Conservation (phyloP, 2,888 invertebrate species). For the Plusia festucae region DNA sequence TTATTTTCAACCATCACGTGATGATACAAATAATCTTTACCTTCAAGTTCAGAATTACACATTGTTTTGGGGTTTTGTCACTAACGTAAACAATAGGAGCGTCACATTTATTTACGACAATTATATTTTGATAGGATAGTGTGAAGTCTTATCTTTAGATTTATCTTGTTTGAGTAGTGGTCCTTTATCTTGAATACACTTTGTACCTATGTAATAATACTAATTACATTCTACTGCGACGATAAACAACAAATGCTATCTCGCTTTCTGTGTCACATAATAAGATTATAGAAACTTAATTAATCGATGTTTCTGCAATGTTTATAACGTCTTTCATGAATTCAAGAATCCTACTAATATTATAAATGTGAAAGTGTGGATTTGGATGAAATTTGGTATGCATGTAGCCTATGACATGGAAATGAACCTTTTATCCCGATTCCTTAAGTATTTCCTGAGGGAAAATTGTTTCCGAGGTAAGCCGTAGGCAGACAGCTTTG, state of each 20-base stretch:
- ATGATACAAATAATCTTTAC: conserved; percentile 19
- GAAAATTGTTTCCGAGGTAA: too few species aligned
- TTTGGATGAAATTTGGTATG: too few species aligned
- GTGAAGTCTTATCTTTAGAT: conserved; percentile 31
- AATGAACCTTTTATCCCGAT: too few species aligned
- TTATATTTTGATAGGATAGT: conserved; percentile 39
- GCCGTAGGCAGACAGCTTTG: too few species aligned
- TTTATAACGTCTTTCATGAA: conserved; percentile 21
- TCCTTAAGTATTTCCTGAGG: too few species aligned
- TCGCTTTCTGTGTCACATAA: background rate
- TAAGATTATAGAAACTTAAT: background rate
- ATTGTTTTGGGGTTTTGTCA: conserved; percentile 48
- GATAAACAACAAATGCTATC: background rate
- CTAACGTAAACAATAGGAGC: conserved; percentile 45
- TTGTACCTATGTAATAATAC: background rate
- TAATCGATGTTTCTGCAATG: background rate
- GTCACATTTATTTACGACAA: conserved; percentile 22
- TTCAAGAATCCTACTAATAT: too few species aligned
- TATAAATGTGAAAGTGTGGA: too few species aligned
- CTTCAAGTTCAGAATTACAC: conserved; percentile 16
- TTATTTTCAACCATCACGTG: conserved; percentile 25
- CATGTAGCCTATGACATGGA: too few species aligned
- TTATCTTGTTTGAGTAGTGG: conserved; percentile 23
- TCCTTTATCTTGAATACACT: background rate
- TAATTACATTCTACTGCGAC: background rate